phyloP scores from a whole-genome alignment of 2,888 invertebrate genomes.

The Cephus sareptanus region DNA sequence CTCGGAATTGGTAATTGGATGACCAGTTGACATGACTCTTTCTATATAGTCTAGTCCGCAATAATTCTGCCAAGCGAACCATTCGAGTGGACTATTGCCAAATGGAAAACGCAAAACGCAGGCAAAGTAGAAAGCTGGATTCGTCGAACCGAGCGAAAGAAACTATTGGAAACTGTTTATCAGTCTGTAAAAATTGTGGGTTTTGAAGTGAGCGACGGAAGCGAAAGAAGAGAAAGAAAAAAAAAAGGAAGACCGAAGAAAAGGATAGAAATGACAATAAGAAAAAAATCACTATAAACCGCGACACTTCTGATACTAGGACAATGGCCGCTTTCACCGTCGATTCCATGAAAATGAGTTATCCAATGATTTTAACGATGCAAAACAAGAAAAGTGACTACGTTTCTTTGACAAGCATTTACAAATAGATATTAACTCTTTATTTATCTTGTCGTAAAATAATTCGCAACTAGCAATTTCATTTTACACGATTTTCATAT shows the following conservation, averaged over 20 bases:
- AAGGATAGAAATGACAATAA: conserved; percentile 27
- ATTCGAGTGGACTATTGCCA: not conserved
- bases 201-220: conserved; percentile 10
- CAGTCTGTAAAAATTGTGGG: conserved; percentile 1
- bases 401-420: not conserved
- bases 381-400: too few relatives aligned
- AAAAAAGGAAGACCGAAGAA: conserved; percentile 34
- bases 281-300: conserved; percentile 16
- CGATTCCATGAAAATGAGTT: not conserved
- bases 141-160: not conserved
- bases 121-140: not conserved
- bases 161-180: not conserved
- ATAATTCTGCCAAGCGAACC: not conserved
- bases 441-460: not conserved
- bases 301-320: conserved; percentile 30
- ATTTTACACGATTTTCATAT: not conserved
- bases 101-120: not conserved
- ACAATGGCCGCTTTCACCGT: conserved; percentile 7
- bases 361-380: not conserved
- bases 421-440: not conserved
- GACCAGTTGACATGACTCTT: not conserved
- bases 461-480: not conserved
- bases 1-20: not conserved
- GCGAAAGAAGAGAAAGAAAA: conserved; percentile 23
- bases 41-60: not conserved